A percentile compares a stretch with the other conserved stretches of the same genome.
Evolutionary conservation across 2,113 vertebrate species (phyloP).

Genomic region (Pomatostomus ruficeps): DNA sequence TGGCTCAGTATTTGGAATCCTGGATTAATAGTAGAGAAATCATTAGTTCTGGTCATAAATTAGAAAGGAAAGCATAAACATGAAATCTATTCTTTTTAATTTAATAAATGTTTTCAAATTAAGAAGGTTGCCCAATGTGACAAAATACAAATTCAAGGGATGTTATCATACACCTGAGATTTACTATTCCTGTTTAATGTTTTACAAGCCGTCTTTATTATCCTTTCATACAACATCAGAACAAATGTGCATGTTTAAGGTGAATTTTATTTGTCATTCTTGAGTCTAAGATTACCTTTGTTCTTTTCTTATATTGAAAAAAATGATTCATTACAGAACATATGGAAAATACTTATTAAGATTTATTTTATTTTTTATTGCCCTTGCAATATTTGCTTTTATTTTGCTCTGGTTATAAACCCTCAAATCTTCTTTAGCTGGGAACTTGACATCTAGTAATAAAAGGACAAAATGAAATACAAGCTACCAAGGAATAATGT

Average conservation of each 20-base stretch:
- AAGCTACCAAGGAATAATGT: not conserved
- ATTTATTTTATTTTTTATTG: conserved; percentile 54
- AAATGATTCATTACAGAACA: not conserved
- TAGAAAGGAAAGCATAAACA: not conserved
- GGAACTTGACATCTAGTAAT: not conserved
- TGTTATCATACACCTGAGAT: conserved; percentile 11
- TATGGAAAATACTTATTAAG: conserved; percentile 34
- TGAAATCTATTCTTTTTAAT: not conserved
- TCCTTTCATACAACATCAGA: conserved; percentile 1
- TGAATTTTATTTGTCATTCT: conserved; percentile 52
- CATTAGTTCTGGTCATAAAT: not conserved
- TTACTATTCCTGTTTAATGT: conserved; percentile 1
- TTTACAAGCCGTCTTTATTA: conserved; percentile 53
- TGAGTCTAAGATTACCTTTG: conserved; percentile 2
- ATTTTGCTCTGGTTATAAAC: conserved; percentile 15
- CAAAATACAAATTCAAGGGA: not conserved
- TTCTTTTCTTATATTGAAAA: conserved; percentile 4
- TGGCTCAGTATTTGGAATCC: not conserved
- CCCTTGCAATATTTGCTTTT: conserved; percentile 9
- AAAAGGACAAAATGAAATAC: conserved; percentile 28
- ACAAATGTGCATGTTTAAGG: conserved; percentile 36
- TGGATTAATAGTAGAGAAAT: not conserved
- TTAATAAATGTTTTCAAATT: not conserved
- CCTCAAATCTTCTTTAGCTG: conserved; percentile 4
- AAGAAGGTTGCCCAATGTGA: not conserved